Evolutionary conservation across 2,888 invertebrate species (phyloP).

Genomic region (Ashinkailepas kermadecensis): DNA sequence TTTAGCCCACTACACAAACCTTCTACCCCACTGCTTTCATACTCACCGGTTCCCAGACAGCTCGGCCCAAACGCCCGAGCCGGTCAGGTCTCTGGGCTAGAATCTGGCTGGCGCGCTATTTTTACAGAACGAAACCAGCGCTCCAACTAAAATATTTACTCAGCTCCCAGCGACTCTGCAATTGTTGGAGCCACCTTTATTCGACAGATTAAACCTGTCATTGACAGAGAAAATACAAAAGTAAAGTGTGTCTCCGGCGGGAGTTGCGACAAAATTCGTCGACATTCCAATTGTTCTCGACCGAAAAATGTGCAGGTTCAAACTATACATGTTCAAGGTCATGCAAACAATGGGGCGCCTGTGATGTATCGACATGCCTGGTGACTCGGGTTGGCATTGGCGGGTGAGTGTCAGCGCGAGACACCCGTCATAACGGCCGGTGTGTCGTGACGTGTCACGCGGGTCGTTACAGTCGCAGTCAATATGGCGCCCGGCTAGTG

Average conservation of each 20-base stretch:
- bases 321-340: neutral
- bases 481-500: too few relatives aligned
- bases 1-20: too few relatives aligned
- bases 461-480: too few relatives aligned
- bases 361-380: neutral
- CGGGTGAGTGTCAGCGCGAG: neutral
- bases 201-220: slow-evolving; percentile 14
- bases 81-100: neutral
- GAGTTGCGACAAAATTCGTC: too few relatives aligned
- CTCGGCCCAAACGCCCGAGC: too few relatives aligned
- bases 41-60: too few relatives aligned
- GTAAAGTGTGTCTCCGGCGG: too few relatives aligned
- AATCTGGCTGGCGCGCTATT: neutral
- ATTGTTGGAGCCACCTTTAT: slow-evolving; percentile 7
- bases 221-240: neutral
- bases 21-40: too few relatives aligned
- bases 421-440: too few relatives aligned
- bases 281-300: too few relatives aligned
- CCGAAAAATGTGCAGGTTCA: too few relatives aligned
- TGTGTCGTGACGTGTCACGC: too few relatives aligned
- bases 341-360: neutral
- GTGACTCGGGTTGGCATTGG: neutral
- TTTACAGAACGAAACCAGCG: neutral
- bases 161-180: neutral
- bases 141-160: slow-evolving; percentile 12